Conservation (phyloP, 2,113 vertebrate species). For the Brachyhypopomus gauderio region DNA sequence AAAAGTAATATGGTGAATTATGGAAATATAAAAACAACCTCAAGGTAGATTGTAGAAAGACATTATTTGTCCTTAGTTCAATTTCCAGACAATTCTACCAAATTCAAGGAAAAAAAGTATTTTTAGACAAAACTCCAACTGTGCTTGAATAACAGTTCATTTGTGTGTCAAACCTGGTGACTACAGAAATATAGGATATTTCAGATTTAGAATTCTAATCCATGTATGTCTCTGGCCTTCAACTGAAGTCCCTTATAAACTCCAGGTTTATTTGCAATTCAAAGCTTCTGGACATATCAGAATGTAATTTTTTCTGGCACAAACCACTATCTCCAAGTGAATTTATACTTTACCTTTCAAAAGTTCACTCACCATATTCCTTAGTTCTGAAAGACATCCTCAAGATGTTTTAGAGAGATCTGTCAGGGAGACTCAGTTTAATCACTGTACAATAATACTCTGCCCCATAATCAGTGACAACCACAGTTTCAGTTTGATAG, state of each 20-base stretch:
- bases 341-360: conserved; percentile 2
- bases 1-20: background rate
- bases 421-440: background rate
- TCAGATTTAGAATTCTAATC: conserved; percentile 11
- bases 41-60: background rate
- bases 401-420: background rate
- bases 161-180: conserved; percentile 38
- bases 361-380: conserved; percentile 20
- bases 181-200: conserved; percentile 28
- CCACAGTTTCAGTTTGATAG: background rate
- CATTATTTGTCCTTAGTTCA: conserved; percentile 5
- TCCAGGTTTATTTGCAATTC: conserved; percentile 18
- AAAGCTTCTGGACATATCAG: conserved; percentile 27
- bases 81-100: background rate
- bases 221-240: conserved; percentile 4
- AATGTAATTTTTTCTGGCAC: conserved; percentile 38
- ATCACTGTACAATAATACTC: background rate
- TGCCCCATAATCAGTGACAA: background rate
- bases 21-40: background rate
- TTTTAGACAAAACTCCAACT: background rate
- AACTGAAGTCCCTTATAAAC: conserved; percentile 6
- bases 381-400: background rate
- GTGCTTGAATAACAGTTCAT: conserved; percentile 6
- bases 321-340: conserved; percentile 16
- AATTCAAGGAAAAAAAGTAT: background rate